These are phyloP conservation scores for Gymnothorax javanicus DNA, from an alignment of 2,797 vertebrate genomes.

Conservation along the genomic window DNA sequence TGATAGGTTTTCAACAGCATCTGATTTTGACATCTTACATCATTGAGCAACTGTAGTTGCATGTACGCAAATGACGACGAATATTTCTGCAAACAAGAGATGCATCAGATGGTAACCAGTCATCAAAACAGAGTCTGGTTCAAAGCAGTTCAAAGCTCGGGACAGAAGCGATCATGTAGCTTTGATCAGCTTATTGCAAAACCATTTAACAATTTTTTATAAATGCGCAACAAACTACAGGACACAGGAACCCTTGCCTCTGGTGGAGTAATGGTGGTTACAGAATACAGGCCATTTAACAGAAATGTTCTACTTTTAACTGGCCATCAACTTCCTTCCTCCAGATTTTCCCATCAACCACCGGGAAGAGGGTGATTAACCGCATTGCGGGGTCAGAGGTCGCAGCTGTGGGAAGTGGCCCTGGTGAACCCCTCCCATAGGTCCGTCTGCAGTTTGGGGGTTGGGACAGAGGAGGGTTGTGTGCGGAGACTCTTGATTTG, in stretches of 20 bases:
- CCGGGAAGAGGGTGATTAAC: constrained; percentile 95
- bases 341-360: constrained; percentile 77
- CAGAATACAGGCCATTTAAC: neutral
- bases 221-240: neutral
- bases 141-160: constrained; percentile 1
- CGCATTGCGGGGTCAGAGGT: constrained; percentile 85
- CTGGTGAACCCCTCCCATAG: constrained; percentile 67
- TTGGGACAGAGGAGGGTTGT: neutral
- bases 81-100: no score
- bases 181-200: neutral
- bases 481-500: neutral
- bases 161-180: neutral
- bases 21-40: no score
- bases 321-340: constrained; percentile 57
- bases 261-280: neutral
- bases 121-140: neutral
- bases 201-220: neutral
- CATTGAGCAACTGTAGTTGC: no score
- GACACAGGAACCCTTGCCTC: neutral
- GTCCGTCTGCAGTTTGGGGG: constrained; percentile 58
- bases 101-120: neutral
- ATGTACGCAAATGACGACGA: neutral
- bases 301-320: constrained; percentile 45
- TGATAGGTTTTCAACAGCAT: no score
- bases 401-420: constrained; percentile 85